Conservation (phyloP, 2,797 vertebrate genomes). For the Oceanodroma leucorhoa region DNA sequence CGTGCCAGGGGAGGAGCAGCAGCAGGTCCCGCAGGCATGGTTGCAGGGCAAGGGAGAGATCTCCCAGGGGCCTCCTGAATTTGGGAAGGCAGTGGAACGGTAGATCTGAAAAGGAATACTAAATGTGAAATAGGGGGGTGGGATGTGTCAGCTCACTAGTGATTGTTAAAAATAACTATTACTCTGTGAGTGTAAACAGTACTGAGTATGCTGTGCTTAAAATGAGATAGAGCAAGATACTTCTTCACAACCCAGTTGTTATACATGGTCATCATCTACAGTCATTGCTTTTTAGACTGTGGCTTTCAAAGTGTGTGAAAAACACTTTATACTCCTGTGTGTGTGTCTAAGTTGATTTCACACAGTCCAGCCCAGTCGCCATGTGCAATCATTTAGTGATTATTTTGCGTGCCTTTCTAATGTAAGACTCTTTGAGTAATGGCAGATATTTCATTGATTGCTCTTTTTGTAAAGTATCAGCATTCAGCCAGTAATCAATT, state of each 20-base stretch:
- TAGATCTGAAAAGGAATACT: neutral
- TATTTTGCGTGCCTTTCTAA: neutral
- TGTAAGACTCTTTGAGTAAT: neutral
- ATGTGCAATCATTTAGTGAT: neutral
- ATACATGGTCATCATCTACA: neutral
- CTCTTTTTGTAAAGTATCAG: constrained; percentile 59
- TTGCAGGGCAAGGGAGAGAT: neutral
- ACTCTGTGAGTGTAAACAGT: neutral
- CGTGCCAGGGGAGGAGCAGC: neutral
- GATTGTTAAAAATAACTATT: constrained; percentile 28
- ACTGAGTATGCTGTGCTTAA: neutral
- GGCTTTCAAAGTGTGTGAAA: constrained; percentile 31
- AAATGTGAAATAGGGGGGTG: neutral
- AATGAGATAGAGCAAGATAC: neutral
- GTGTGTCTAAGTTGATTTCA: constrained; percentile 18
- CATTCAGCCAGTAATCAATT: constrained; percentile 44
- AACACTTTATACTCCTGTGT: neutral
- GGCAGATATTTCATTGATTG: constrained; percentile 19
- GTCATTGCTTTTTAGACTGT: neutral
- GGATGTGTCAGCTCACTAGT: constrained; percentile 15
- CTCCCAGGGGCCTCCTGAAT: neutral
- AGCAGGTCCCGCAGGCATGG: neutral
- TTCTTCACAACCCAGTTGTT: neutral
- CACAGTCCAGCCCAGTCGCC: neutral
- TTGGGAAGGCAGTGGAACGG: neutral